A percentile compares a stretch with the other conserved stretches of the same genome.
These are phyloP conservation scores for Esox masquinongy DNA, from an alignment of 2,797 vertebrate genomes.

Conservation along the genomic window DNA sequence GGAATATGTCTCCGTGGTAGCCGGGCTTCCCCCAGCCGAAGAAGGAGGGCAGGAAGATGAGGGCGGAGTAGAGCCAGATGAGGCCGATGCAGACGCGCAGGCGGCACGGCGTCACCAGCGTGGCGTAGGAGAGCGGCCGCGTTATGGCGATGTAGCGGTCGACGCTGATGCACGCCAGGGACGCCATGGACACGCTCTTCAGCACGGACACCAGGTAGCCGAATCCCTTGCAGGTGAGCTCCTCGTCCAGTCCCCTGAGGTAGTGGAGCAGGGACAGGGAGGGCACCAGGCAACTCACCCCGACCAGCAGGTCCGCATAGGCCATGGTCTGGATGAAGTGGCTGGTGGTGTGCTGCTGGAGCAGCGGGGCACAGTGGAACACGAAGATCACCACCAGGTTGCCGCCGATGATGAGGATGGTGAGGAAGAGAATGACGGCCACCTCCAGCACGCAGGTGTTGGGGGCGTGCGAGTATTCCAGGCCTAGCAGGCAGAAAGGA, in stretches of 20 bases:
- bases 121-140: constrained; percentile 88
- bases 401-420: constrained; percentile 89
- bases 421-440: constrained; percentile 88
- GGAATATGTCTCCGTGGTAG: constrained; percentile 86
- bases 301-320: constrained; percentile 92
- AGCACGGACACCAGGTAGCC: constrained; percentile 93
- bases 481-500: constrained; percentile 87
- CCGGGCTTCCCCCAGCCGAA: constrained; percentile 88
- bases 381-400: constrained; percentile 94
- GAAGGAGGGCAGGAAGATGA: constrained; percentile 84
- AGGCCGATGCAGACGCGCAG: constrained; percentile 84
- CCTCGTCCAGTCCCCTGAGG: constrained; percentile 81
- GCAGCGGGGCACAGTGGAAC: constrained; percentile 94
- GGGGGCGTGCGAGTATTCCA: constrained; percentile 82
- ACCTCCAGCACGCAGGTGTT: constrained; percentile 91
- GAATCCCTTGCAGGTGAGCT: constrained; percentile 87
- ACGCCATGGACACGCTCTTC: constrained; percentile 96
- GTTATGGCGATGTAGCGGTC: constrained; percentile 95
- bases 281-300: constrained; percentile 91
- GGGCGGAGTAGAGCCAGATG: constrained; percentile 85
- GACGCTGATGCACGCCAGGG: constrained; percentile 91
- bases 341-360: constrained; percentile 93
- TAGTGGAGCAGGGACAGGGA: constrained; percentile 88
- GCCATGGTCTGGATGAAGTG: constrained; percentile 98
- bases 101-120: constrained; percentile 89